phyloP scores from a whole-genome alignment of 1,140 invertebrate genomes.

The Drosophila quadrilineata region DNA sequence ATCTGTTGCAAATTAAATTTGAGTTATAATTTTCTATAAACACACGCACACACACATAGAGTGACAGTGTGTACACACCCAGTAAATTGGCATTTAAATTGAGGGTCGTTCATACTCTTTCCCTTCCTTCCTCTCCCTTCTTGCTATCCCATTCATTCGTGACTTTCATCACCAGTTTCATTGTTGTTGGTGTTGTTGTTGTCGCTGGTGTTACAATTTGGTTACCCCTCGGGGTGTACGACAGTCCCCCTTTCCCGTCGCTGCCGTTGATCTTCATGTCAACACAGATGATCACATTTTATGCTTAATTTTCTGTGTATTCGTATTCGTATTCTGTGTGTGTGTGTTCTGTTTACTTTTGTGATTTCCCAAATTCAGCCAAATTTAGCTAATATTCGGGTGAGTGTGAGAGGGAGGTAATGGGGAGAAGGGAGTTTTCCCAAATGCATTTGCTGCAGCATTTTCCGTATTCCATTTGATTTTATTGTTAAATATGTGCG shows the following conservation, averaged over 20 bases:
- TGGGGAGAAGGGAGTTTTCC: not conserved
- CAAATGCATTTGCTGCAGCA: constrained; percentile 32
- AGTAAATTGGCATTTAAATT: constrained; percentile 66
- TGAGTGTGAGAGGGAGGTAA: too few species aligned
- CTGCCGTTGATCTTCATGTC: constrained; percentile 76
- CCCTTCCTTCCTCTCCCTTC: constrained; percentile 15
- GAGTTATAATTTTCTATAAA: constrained; percentile 79
- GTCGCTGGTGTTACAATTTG: constrained; percentile 76
- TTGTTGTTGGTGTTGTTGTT: constrained; percentile 35
- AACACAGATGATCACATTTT: constrained; percentile 81
- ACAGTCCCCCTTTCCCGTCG: constrained; percentile 9
- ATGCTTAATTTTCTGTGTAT: constrained; percentile 65
- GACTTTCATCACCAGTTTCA: constrained; percentile 19
- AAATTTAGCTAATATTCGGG: constrained; percentile 30
- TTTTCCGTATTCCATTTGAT: constrained; percentile 44
- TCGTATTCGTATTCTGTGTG: constrained; percentile 29
- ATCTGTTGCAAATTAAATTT: constrained; percentile 81
- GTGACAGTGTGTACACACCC: constrained; percentile 47
- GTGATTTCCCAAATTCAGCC: constrained; percentile 49
- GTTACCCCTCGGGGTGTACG: constrained; percentile 42
- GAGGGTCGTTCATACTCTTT: too few species aligned
- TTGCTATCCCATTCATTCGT: constrained; percentile 7
- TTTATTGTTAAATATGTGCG: constrained; percentile 77
- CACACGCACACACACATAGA: too few species aligned
- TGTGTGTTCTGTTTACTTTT: constrained; percentile 55